phyloP scores from a whole-genome alignment of 2,888 invertebrate genomes.

The Rugalucina vietnamica region DNA sequence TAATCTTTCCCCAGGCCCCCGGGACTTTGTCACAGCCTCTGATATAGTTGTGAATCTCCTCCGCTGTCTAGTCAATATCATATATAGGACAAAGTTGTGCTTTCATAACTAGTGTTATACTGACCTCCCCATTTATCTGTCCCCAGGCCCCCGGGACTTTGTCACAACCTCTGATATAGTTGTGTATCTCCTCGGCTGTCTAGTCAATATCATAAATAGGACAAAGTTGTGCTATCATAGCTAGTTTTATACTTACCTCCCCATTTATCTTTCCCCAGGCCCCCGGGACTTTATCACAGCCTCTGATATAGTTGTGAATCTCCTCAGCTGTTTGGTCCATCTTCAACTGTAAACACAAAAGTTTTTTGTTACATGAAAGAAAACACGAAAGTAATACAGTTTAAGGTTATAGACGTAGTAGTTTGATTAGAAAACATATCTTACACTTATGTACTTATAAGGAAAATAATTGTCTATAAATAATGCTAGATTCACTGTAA shows the following conservation, averaged over 20 bases:
- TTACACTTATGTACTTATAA: too few species aligned
- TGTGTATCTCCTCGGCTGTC: conserved; percentile 90
- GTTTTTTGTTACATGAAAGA: too few species aligned
- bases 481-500: too few species aligned
- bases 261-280: conserved; percentile 89
- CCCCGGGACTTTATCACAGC: conserved; percentile 97
- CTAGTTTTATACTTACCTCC: conserved; percentile 84
- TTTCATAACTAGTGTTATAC: too few species aligned
- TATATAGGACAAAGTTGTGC: too few species aligned
- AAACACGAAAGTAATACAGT: too few species aligned
- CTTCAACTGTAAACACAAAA: conserved; percentile 75
- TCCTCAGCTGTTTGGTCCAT: conserved; percentile 86
- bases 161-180: conserved; percentile 96
- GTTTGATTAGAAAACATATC: too few species aligned
- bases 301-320: conserved; percentile 97
- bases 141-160: conserved; percentile 97
- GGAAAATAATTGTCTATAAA: too few species aligned
- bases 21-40: conserved; percentile 97
- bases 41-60: conserved; percentile 97
- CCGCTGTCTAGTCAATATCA: too few species aligned
- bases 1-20: conserved; percentile 91
- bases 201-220: conserved; percentile 83
- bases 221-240: not conserved
- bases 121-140: conserved; percentile 86
- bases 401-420: too few species aligned